Base-by-base conservation (phyloP, 2,888 invertebrate species). In the Caenorhabditis japonica region DNA sequence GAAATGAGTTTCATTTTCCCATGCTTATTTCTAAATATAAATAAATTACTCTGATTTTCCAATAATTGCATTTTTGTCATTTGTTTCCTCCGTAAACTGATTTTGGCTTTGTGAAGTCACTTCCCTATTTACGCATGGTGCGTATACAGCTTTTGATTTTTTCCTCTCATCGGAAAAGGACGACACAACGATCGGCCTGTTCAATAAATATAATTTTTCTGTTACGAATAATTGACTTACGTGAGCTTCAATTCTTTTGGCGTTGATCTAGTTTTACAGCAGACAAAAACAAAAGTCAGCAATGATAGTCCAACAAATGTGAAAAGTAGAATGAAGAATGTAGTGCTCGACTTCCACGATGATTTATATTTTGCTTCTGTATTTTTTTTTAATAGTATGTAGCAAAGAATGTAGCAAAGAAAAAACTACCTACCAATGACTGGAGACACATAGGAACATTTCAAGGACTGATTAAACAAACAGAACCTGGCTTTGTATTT, bases 401-500 rank as follows among this genome's bases (percentile, higher is more conserved):
- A 5, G 23, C 17, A 19, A 21, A 52, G n/a, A n/a, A n/a, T n/a
- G n/a, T n/a, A 30, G 7, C n/a, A 7, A 23, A 25, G 27, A 27
- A 47, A 15, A 12, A 33, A 39, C 13, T 15, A 44, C 72, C 17
- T 36, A 79, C 76, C 69, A 4, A 76, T 53, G 13, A 55, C 53
- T 2, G 59, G 47, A 4, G 71, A 71, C n/a, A n/a, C n/a, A n/a
- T n/a, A 7, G 56, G 77, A 77, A 34, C 81, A 81, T 27, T 66
- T 61, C 10, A 75, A 36, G 1, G 36, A 43, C 17, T 44, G 15
- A 25, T 41, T n/a, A 25, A 60, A 19, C 55, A 69, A 66, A 43
- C 81, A 81, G 68, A 79, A 81, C 21, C 81, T 55, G 1, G 75
- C 72, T 52, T 66, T 75, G 72, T 76, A 81, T 46, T 72, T 47